Base-by-base conservation (phyloP, 2,888 invertebrate species). In the Ptychoptera albimana region DNA sequence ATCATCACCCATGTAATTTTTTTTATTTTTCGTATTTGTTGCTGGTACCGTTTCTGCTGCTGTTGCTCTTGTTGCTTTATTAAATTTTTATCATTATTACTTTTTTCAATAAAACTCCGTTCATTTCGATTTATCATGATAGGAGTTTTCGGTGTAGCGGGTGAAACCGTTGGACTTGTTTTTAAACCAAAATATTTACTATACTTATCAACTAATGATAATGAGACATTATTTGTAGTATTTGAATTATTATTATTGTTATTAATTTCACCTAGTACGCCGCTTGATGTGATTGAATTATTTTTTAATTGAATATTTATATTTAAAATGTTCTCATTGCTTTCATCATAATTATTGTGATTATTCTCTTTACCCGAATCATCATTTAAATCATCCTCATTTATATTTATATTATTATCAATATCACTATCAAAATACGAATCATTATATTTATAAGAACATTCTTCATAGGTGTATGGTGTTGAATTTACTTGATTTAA, bases 321-420 rank as follows among this genome's bases (percentile, higher is more conserved):
- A 34, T 6, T 6, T 34, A n/a, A 11, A 32, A 8, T 30, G 7
- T 30, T 9, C 7, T 30, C 30, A 9, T 30, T 30, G 9, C 9
- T 32, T 32, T 32, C 32, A 32, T 32, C 8, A 3, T 7, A 32
- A 32, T 32, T 44, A 46, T 41, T 10, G 50, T 58, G 53, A 41
- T 52, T 58, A 48, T 63, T 63, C 46, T 63, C 63, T 46, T 63
- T 63, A 46, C 63, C 63, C 2, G 61, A 59, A 44, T 63, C 63
- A 29, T 53, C 50, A 34, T 52, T 54, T 6, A 49, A 44, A 35
- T 56, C 48, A 39, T 29, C 13, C 32, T 16, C n/a, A 10, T 31
- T 14, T 39, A 10, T 4, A 13, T 2, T 4, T 32, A 11, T 13
- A 6, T 39, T 13, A 32, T 32, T 31, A 31, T 39, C 32, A 14